Evolutionary conservation across 2,888 invertebrate species (phyloP), one percentile per base, ranked within the genome.

Genomic region (Hemicrepidius hirtus): DNA sequence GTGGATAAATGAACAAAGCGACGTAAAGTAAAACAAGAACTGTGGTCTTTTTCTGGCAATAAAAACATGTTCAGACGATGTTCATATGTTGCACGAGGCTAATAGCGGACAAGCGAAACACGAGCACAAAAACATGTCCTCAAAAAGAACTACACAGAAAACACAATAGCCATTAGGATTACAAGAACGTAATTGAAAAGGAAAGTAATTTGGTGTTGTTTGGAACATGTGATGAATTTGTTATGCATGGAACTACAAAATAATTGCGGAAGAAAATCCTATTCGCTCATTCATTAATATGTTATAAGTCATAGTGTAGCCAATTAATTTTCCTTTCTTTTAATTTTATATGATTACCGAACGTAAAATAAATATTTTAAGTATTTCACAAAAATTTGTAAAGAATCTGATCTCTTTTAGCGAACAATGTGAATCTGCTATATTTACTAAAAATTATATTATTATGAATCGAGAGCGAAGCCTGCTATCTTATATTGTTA

Each of bases 181-280:
- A 64, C 64, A 64, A 50, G 64, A 64, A 64, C 35, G 50, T 64
- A 64, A 64, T 64, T 64, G 50, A 50, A 64, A 64, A 50, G 37
- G 64, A 40, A 50, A 64, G 50, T 64, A 64, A 64, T 64, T 57
- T 57, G 57, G 57, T 37, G 57, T 57, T 57, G 57, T 37, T 57
- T 37, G 18, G 37, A 18, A 57, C 57, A 57, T 57, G 57, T 57
- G 57, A 57, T 57, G 57, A 20, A 57, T 57, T 57, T 57, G 57
- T 57, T 57, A 57, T 57, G 57, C 57, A 57, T 57, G 37, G 20
- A 37, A 37, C 18, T 57, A 57, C 37, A 57, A 57, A 57, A 57
- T 37, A 37, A 37, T 57, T 35, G 57, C 37, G 18, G 13, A 32
- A 16, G 32, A 57, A 37, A 37, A 37, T 0, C 12, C 37, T 37